Evolutionary conservation across 2,888 invertebrate genomes (phyloP), one percentile per base, ranked within the genome.

Genomic region (Itoplectis maculator): DNA sequence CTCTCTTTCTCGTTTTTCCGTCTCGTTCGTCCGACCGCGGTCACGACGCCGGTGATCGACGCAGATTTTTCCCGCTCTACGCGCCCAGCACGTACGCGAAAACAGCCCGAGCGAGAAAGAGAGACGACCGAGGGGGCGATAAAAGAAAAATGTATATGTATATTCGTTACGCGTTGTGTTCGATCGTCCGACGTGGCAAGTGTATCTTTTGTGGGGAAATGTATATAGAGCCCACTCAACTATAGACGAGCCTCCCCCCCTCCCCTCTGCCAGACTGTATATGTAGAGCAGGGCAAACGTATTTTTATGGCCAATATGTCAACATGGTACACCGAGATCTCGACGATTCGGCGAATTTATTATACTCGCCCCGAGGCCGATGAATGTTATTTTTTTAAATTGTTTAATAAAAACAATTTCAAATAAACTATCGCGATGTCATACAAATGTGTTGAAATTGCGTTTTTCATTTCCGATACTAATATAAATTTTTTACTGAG

Each of bases 311-410:
- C 47, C 37, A 56, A 54, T 42, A 69, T 72, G 47, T 72, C 29
- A 70, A 23, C 61, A 37, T 40, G 69, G 42, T 51, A 42, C 54
- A 69, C 70, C 61, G 18, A 63, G 15, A 65, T 65, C 66, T 70
- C 65, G 70, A 70, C 75, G 75, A 80, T 80, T 75, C 69, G 35
- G 47, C 45, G 75, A 42, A 80, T 65, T 70, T 65, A 80, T 80
- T 80, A 65, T n/a, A 56, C 65, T 49, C n/a, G 37, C 56, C 47
- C 18, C 47, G 56, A 15, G 69, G 56, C 65, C 75, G 47, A 80
- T 80, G 56, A 76, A 80, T n/a, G n/a, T n/a, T n/a, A n/a, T n/a
- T n/a, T n/a, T n/a, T n/a, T n/a, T n/a, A n/a, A n/a, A n/a, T n/a
- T n/a, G n/a, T n/a, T n/a, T n/a, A n/a, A n/a, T n/a, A n/a, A n/a